phyloP scores from a whole-genome alignment of 2,888 invertebrate genomes.

The Dryobota labecula region DNA sequence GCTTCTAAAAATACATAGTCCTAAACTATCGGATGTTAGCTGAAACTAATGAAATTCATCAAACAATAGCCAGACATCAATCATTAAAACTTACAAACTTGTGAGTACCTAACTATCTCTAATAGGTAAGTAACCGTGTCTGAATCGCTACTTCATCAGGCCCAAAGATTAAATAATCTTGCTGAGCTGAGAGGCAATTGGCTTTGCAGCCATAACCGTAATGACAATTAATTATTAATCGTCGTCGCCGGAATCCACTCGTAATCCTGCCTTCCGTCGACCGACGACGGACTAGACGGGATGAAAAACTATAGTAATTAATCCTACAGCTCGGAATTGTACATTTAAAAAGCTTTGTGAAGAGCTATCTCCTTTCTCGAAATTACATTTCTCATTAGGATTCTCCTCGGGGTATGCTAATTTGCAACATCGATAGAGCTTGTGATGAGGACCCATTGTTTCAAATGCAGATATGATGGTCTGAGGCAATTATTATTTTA shows the following conservation, averaged over 20 bases:
- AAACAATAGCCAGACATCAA: conserved; percentile 7
- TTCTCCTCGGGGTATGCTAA: conserved; percentile 63
- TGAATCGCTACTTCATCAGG: conserved; percentile 53
- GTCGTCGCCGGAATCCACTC: conserved; percentile 74
- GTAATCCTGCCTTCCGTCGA: conserved; percentile 72
- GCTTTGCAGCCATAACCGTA: conserved; percentile 75
- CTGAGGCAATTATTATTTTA: conserved; percentile 1
- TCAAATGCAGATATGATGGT: conserved; percentile 24
- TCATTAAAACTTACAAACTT: not conserved
- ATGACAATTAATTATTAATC: conserved; percentile 81
- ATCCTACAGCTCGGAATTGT: conserved; percentile 76
- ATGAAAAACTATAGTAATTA: conserved; percentile 83
- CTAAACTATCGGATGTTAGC: not conserved
- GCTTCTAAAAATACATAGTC: not conserved
- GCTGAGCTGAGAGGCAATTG: conserved; percentile 71
- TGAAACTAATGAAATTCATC: conserved; percentile 14
- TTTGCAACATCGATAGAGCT: conserved; percentile 63
- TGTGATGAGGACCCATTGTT: conserved; percentile 50
- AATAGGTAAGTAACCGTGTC: not conserved
- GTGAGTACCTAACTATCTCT: not conserved
- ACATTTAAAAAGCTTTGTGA: conserved; percentile 75
- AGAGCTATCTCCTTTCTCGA: conserved; percentile 67
- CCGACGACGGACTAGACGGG: conserved; percentile 68
- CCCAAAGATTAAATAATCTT: conserved; percentile 59
- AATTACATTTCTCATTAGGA: conserved; percentile 69